Evolutionary conservation across 2,888 invertebrate species (phyloP), one percentile per base, ranked within the genome.

Genomic region (Ecdyonurus torrentis): DNA sequence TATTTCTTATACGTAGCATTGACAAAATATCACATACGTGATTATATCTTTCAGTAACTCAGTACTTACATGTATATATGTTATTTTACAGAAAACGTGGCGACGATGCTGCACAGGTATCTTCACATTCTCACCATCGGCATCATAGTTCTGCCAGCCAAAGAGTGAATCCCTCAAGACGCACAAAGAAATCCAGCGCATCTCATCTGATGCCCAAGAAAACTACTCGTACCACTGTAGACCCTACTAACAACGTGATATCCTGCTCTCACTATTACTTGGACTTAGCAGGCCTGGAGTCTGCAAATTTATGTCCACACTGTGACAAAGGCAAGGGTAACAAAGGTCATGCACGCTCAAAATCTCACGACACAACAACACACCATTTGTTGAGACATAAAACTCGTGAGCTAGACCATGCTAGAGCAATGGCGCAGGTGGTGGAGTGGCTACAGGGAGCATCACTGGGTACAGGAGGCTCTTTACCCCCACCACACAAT

Each of bases 331-430:
- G 50, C 37, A 37, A 37, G 37, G n/a, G n/a, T n/a, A 52, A 64
- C 25, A 52, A 65, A 52, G 70, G 71, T 60, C 76, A 77, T 67
- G 73, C 74, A 66, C 70, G 76, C 66, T 75, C 76, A 24, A 72
- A 76, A 69, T 75, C 75, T 19, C 75, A 77, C 66, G 77, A 78
- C 66, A 70, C 73, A 5, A 74, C 75, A 52, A 74, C 77, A 5
- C 77, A 76, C 55, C 80, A 80, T 70, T 77, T 79, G 68, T 70
- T 79, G 62, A 78, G 79, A 66, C 83, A 83, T 71, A 77, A 24
- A 80, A 82, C 65, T 72, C 25, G 83, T 23, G 82, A 83, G 67
- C 77, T 81, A 69, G 81, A 82, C 67, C 81, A 81, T 66, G 80
- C 79, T 1, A 70, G 81, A 64, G 81, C 82, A 1, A 82, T 81